phyloP scores from a whole-genome alignment of 2,888 invertebrate genomes.

The Phymatocera aterrima region DNA sequence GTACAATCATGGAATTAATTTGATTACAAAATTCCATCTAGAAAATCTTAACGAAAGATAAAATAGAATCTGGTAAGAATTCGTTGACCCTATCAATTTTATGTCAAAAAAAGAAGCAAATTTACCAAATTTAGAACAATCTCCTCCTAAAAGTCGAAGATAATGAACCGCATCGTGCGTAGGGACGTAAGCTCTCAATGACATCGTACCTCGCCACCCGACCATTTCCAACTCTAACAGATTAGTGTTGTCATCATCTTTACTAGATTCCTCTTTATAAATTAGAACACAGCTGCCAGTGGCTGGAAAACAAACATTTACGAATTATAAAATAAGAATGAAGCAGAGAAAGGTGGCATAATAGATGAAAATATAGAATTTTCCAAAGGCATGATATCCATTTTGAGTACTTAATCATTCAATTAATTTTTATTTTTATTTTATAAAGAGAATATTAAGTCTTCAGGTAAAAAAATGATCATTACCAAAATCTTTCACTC shows the following conservation, averaged over 20 bases:
- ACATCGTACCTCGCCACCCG: constrained; percentile 94
- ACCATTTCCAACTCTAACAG: constrained; percentile 81
- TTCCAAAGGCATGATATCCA: background rate
- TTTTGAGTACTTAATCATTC: too few species aligned
- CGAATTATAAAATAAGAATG: constrained; percentile 15
- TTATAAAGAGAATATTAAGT: constrained; percentile 59
- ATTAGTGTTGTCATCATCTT: constrained; percentile 74
- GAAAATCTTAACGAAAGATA: background rate
- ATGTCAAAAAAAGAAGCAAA: too few species aligned
- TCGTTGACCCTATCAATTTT: background rate
- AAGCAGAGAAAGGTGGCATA: constrained; percentile 44
- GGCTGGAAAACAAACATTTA: constrained; percentile 67
- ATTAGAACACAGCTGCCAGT: constrained; percentile 88
- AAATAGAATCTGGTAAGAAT: background rate
- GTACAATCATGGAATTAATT: background rate
- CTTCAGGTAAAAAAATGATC: constrained; percentile 48
- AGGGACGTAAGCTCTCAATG: constrained; percentile 92
- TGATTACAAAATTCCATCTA: background rate
- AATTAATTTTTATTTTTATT: background rate
- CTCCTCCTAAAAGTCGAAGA: constrained; percentile 89
- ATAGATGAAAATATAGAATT: background rate
- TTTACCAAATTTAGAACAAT: constrained; percentile 89
- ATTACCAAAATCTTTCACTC: constrained; percentile 84
- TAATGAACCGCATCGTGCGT: constrained; percentile 91
- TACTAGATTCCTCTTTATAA: constrained; percentile 77